phyloP scores from a whole-genome alignment of 2,888 invertebrate genomes.

The Melieria picta region DNA sequence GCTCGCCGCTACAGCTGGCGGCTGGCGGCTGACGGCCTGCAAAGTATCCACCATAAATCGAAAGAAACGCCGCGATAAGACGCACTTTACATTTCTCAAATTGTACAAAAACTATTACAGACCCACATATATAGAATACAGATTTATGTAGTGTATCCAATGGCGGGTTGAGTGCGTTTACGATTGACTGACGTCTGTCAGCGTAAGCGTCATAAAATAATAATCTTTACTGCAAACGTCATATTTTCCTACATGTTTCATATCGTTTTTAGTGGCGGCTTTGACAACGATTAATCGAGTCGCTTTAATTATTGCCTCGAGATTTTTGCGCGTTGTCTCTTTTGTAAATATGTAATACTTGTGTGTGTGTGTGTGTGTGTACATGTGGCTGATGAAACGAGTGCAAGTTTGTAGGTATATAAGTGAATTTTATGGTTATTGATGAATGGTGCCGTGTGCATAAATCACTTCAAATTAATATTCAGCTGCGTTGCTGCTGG shows the following conservation, averaged over 20 bases:
- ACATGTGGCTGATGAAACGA: not conserved
- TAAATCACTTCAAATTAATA: conserved; percentile 34
- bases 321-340: not conserved
- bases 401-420: not conserved
- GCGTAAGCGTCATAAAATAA: conserved; percentile 56
- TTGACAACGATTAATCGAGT: conserved; percentile 28
- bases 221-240: conserved; percentile 55
- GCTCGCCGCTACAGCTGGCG: no score
- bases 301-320: conserved; percentile 24
- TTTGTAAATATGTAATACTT: not conserved
- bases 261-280: conserved; percentile 27
- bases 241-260: conserved; percentile 28
- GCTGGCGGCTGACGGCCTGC: no score
- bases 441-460: conserved; percentile 28
- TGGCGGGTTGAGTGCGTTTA: conserved; percentile 11
- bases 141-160: conserved; percentile 19
- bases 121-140: conserved; percentile 10
- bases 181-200: conserved; percentile 41
- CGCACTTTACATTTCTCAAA: not conserved
- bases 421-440: conserved; percentile 25
- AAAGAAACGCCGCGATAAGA: no score
- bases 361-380: not conserved
- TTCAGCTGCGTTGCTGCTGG: conserved; percentile 5
- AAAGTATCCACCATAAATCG: no score
- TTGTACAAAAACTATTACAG: not conserved